These are phyloP conservation scores for Eupsilia transversa DNA, from an alignment of 2,888 invertebrate genomes.

Conservation along the genomic window DNA sequence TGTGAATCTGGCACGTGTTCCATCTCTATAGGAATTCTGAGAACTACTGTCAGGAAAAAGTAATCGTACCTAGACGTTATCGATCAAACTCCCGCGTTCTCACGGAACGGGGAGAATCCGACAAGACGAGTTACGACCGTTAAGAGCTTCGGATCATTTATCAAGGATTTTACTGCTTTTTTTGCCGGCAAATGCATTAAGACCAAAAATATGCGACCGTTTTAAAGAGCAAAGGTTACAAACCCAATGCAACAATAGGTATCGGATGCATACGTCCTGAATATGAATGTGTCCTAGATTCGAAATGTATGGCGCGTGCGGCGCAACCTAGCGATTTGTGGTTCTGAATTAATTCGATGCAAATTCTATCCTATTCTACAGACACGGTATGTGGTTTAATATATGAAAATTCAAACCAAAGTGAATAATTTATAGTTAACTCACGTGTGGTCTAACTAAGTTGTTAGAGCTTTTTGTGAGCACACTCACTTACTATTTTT, in stretches of 20 bases:
- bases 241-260: slow-evolving; percentile 35
- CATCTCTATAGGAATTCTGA: slow-evolving; percentile 45
- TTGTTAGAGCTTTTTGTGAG: neutral
- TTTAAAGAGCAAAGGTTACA: slow-evolving; percentile 8
- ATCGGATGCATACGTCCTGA: slow-evolving; percentile 54
- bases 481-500: neutral
- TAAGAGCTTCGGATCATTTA: slow-evolving; percentile 16
- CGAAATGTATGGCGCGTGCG: slow-evolving; percentile 42
- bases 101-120: slow-evolving; percentile 3
- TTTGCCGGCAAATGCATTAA: neutral
- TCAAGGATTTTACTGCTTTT: slow-evolving; percentile 22
- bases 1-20: slow-evolving; percentile 56
- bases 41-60: slow-evolving; percentile 33
- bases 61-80: slow-evolving; percentile 42
- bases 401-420: slow-evolving; percentile 35
- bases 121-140: slow-evolving; percentile 5
- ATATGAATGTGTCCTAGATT: slow-evolving; percentile 60
- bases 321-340: slow-evolving; percentile 52
- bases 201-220: neutral
- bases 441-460: slow-evolving; percentile 5
- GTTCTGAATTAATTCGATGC: slow-evolving; percentile 55
- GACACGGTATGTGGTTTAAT: slow-evolving; percentile 22
- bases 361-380: slow-evolving; percentile 40
- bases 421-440: slow-evolving; percentile 23
- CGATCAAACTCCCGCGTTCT: slow-evolving; percentile 37